Base-by-base conservation (phyloP, 2,888 invertebrate species). In the Ethmia dodecea region DNA sequence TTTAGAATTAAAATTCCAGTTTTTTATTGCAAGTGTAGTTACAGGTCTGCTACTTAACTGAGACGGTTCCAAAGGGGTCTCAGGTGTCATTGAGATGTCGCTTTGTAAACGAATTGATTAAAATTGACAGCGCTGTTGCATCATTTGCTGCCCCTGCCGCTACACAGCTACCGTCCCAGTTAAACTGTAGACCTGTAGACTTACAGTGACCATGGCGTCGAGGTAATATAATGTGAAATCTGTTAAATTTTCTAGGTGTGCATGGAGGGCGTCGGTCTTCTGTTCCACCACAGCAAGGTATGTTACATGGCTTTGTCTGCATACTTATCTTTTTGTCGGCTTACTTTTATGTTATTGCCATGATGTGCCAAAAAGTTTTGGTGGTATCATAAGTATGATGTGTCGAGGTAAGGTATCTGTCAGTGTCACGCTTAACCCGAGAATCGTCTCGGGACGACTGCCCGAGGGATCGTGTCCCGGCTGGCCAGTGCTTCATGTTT, bases 201-300 rank as follows among this genome's bases (percentile, higher is more conserved):
- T n/a, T n/a, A n/a, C n/a, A n/a, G n/a, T n/a, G n/a, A n/a, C n/a
- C n/a, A n/a, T n/a, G n/a, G n/a, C n/a, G n/a, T n/a, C n/a, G n/a
- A n/a, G n/a, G n/a, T n/a, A n/a, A n/a, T n/a, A n/a, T n/a, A n/a
- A n/a, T n/a, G n/a, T n/a, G n/a, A n/a, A n/a, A n/a, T n/a, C n/a
- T n/a, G n/a, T n/a, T 18, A 18, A 31, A 32, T 43, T 49, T 64
- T 60, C 13, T 70, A 86, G 86, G 98, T 99, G 75, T 98, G 99
- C 91, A 97, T 99, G 92, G 99, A 99, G 86, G 99, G 99, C 67
- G 98, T 99, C 63, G 98, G 98, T 58, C 92, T 99, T 55, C 94
- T 99, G 63, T 98, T 99, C 89, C 98, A 97, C 61, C 97, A 98
- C 86, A 98, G 98, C 93, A 99, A 99, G 97, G 99, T 99, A 93